Evolutionary conservation across 2,797 vertebrate species (phyloP).

Genomic region (Pitangus sulphuratus): DNA sequence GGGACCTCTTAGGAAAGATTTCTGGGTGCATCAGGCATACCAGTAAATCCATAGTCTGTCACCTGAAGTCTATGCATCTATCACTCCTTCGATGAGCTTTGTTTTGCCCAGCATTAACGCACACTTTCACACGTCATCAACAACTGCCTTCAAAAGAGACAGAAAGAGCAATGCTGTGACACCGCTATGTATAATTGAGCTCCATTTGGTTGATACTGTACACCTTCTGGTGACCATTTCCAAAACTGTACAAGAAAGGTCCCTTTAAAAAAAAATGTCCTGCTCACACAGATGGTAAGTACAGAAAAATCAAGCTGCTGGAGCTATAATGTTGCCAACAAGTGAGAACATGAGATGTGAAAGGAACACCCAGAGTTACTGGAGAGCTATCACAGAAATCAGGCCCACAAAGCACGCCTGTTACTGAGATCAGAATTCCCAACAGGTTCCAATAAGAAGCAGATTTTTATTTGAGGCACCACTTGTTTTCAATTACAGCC

Average conservation of each 20-base stretch:
- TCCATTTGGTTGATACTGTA: background rate
- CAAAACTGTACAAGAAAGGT: background rate
- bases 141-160: background rate
- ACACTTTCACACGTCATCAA: background rate
- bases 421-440: slow-evolving; percentile 31
- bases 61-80: background rate
- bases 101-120: background rate
- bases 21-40: background rate
- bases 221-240: background rate
- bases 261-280: background rate
- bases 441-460: slow-evolving; percentile 14
- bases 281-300: background rate
- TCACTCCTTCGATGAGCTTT: background rate
- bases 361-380: slow-evolving; percentile 21
- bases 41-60: background rate
- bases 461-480: slow-evolving; percentile 7
- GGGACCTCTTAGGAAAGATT: background rate
- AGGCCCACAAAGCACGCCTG: background rate
- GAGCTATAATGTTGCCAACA: background rate
- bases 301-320: background rate
- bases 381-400: slow-evolving; percentile 34
- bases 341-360: background rate
- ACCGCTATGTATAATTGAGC: background rate
- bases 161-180: background rate
- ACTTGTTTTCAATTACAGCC: slow-evolving; percentile 42